Conservation (phyloP, 2,113 vertebrate species). For the Oceanodroma tethys region DNA sequence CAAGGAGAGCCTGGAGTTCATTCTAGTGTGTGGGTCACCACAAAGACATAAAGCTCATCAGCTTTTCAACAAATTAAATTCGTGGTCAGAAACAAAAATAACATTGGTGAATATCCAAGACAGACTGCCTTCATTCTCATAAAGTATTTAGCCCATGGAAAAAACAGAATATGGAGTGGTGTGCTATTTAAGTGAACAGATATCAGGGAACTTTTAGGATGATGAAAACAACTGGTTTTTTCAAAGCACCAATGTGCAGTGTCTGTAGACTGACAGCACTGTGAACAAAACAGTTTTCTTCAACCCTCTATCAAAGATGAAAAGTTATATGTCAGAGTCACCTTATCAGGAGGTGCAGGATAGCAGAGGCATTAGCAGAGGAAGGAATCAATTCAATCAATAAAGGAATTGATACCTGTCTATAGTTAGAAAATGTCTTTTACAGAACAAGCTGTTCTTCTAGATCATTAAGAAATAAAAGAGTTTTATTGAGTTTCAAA, state of each 20-base stretch:
- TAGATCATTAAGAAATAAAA: background rate
- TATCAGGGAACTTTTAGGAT: background rate
- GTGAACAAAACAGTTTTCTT: background rate
- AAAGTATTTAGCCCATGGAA: background rate
- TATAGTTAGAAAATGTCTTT: constrained; percentile 17
- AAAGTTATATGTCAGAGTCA: background rate
- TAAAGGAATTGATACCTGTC: constrained; percentile 14
- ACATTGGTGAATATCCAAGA: background rate
- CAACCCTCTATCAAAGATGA: background rate
- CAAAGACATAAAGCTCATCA: background rate
- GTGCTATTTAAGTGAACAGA: background rate
- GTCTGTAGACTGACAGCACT: background rate
- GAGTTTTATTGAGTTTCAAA: background rate
- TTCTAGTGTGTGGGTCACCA: background rate
- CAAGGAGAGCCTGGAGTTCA: background rate
- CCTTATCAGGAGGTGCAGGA: background rate
- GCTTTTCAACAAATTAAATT: background rate
- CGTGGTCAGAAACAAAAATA: background rate
- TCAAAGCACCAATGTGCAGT: background rate
- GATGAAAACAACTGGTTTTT: background rate
- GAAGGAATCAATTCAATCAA: constrained; percentile 11
- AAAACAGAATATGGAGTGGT: background rate
- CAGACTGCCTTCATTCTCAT: background rate
- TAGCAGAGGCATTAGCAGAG: background rate
- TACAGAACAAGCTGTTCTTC: constrained; percentile 1